Percentiles rank a stretch among this genome's conserved stretches.
Evolutionary conservation across 2,888 invertebrate genomes (phyloP).

Genomic region (Harpagoxenus sublaevis): DNA sequence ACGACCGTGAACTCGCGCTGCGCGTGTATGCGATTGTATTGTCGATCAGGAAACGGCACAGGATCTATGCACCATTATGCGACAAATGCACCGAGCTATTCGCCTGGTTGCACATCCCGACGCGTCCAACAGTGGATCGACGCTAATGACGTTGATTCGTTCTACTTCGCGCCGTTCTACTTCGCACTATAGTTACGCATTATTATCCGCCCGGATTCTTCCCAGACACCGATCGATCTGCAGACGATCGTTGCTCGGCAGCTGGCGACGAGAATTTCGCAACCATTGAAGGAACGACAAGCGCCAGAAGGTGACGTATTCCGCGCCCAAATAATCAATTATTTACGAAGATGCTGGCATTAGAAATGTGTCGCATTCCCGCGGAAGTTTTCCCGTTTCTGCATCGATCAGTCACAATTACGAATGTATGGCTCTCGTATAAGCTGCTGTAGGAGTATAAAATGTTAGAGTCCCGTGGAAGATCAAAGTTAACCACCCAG

Average conservation of each 20-base stretch:
- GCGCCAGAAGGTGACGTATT: conserved; percentile 9
- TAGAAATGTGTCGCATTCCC: background rate
- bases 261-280: conserved; percentile 64
- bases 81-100: conserved; percentile 63
- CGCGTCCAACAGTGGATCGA: conserved; percentile 60
- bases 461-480: background rate
- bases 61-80: conserved; percentile 76
- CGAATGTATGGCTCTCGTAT: background rate
- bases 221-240: conserved; percentile 60
- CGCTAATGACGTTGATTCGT: conserved; percentile 81
- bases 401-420: background rate
- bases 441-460: background rate
- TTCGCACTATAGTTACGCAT: conserved; percentile 42
- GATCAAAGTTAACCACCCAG: conserved; percentile 15
- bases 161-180: conserved; percentile 71
- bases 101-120: conserved; percentile 67
- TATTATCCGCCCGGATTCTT: conserved; percentile 64
- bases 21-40: conserved; percentile 6
- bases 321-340: conserved; percentile 12
- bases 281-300: conserved; percentile 32
- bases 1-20: conserved; percentile 26
- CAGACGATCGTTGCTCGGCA: conserved; percentile 58
- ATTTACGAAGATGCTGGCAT: conserved; percentile 19
- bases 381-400: background rate
- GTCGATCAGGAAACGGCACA: conserved; percentile 41